Conservation (phyloP, 2,113 vertebrate species). For the Psammodynastes pulverulentus region DNA sequence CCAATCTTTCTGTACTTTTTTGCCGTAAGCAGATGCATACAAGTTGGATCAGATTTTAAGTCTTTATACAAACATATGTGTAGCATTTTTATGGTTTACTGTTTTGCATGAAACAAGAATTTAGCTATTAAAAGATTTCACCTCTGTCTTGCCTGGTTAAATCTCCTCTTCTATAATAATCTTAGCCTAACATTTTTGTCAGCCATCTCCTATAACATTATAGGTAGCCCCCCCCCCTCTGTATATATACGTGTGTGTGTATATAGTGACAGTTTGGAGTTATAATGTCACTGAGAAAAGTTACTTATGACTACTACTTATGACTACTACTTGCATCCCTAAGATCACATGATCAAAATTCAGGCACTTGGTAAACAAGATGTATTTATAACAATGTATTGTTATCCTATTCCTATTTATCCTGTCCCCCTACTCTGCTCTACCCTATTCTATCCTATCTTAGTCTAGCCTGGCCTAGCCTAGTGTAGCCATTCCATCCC, state of each 20-base stretch:
- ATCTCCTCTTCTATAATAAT: not conserved
- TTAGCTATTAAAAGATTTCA: not conserved
- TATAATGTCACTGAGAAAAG: not conserved
- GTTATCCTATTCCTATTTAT: not conserved
- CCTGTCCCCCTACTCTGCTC: too few relatives aligned
- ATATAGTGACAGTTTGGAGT: not conserved
- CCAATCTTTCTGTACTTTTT: not conserved
- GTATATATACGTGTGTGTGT: not conserved
- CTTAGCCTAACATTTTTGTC: not conserved
- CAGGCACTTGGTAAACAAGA: not conserved
- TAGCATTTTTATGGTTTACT: not conserved
- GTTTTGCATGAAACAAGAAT: not conserved
- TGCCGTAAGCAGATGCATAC: not conserved
- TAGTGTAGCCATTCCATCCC: too few relatives aligned
- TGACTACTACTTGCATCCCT: not conserved
- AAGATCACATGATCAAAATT: not conserved
- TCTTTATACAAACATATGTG: too few relatives aligned
- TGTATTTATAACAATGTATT: not conserved
- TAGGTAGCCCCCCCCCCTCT: not conserved
- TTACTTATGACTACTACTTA: not conserved
- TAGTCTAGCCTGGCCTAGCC: not conserved
- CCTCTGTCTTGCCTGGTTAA: not conserved
- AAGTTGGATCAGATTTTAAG: not conserved
- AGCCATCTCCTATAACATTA: not conserved
- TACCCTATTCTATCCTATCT: not conserved